These are phyloP conservation scores for Calosoma granatense DNA, from an alignment of 1,140 invertebrate genomes.

Conservation along the genomic window DNA sequence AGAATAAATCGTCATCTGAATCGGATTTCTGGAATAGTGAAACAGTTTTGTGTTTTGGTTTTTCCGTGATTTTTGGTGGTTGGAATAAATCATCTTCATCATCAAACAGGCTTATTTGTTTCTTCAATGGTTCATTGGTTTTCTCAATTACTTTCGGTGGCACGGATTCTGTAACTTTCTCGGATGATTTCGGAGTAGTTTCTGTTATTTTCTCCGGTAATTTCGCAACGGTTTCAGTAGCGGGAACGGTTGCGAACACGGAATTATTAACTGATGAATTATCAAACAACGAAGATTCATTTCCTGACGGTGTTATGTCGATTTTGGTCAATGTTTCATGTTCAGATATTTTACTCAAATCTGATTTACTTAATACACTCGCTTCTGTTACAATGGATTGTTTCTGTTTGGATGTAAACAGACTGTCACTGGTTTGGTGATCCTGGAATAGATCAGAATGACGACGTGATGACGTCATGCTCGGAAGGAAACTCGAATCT, in stretches of 20 bases:
- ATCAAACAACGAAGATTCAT: background rate
- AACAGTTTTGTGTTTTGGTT: background rate
- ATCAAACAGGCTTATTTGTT: background rate
- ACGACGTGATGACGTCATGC: constrained; percentile 17
- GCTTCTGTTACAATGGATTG: constrained; percentile 1
- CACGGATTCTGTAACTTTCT: background rate
- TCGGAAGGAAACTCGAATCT: constrained; percentile 18
- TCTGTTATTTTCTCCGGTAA: background rate
- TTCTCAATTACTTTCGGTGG: background rate
- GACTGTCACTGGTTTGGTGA: constrained; percentile 18
- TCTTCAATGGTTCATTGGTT: background rate
- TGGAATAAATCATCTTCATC: background rate
- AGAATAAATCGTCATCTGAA: constrained; percentile 4
- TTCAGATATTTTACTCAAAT: background rate
- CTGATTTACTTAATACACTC: background rate
- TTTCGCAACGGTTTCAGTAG: background rate
- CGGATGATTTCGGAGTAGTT: background rate
- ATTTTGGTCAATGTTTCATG: background rate
- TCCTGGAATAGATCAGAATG: constrained; percentile 20
- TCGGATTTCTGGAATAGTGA: background rate
- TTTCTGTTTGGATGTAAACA: constrained; percentile 19
- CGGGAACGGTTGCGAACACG: background rate
- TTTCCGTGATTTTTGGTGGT: background rate
- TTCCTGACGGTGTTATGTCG: background rate
- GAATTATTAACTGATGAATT: background rate